Evolutionary conservation across 2,888 invertebrate genomes (phyloP), one percentile per base, ranked within the genome.

Genomic region (Choristoneura rosaceana): DNA sequence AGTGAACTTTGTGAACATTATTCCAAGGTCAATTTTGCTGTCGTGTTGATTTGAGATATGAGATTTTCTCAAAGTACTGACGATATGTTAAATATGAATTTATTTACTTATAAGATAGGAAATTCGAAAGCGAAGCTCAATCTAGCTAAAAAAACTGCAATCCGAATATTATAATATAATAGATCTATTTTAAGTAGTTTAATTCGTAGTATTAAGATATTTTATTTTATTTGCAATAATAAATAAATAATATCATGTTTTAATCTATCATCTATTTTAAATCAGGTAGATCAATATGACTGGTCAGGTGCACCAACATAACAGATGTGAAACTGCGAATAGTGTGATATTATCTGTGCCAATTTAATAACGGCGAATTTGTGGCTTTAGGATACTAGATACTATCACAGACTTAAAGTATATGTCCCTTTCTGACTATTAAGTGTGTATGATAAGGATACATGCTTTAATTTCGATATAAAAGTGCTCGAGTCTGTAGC

Each of bases 281-380:
- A 71, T 66, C 60, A 66, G 52, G 66, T 60, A 38, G 55, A 47
- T 63, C 14, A 41, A 62, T 69, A 41, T 43, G 59, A 14, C 47
- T 38, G 15, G 25, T 43, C 62, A 34, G 55, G 62, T 33, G 17
- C 14, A 47, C 55, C 62, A 38, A 64, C 64, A 71, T 61, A 17
- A 66, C 70, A 43, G n/a, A 61, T 47, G 10, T n/a, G 59, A 52
- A 33, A 52, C 5, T 10, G 15, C 45, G 25, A 33, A 17, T 59
- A 66, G 73, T 69, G 73, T 73, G 73, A 73, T 69, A 69, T 71
- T 68, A 63, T 64, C 64, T 69, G 73, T 73, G 73, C 69, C 69
- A 73, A 73, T 69, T 64, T 12, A 60, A 38, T 69, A 52, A 52
- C 41, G 73, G 69, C 73, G 63, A 58, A 58, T 63, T 17, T 59